Base-by-base conservation (phyloP, 2,888 invertebrate genomes). In the Lissonota sp. region DNA sequence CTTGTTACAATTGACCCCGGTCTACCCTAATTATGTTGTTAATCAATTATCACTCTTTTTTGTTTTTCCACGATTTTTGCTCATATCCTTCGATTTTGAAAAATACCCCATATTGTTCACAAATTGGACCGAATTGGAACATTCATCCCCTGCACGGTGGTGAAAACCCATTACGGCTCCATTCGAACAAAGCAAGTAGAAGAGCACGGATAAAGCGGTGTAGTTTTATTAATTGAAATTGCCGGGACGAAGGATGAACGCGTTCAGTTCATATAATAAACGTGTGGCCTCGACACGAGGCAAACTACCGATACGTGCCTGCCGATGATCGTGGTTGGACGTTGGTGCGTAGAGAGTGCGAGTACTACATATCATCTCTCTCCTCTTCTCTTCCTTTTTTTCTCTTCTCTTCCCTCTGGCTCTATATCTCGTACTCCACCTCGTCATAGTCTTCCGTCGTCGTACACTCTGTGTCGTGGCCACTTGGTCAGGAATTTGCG, bases 401-500 rank as follows among this genome's bases (percentile, higher is more conserved):
- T 58, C 67, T 44, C 53, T 8, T 53, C 40, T 58, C 55, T 60
- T 55, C 46, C 71, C 49, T 66, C 64, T 40, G 63, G 67, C 44
- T 26, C 40, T 71, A 60, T 10, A 6, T 58, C 40, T 5, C 12
- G 46, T 67, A 39, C 16, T 16, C 7, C 10, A 12, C 40, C 60
- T 62, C 14, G 42, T 62, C 63, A 10, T 46, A 46, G 39, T 49
- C 26, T 26, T 26, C 26, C 3, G 57, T 70, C 81, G 44, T 67
- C 60, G 74, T 66, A 55, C 53, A 49, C 58, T 62, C 51, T 58
- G 55, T 55, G 26, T 26, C 26, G 26, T 69, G 63, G 69, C 72
- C 71, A 69, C 73, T 77, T 63, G 80, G 62, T 16, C 16, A 72
- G 76, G 80, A 80, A 80, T 80, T 77, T 80, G 80, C 80, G 72